Percentiles rank a stretch among this genome's conserved stretches.
phyloP scores from a whole-genome alignment of 2,888 invertebrate species.

The Drosophila kambysellisi region DNA sequence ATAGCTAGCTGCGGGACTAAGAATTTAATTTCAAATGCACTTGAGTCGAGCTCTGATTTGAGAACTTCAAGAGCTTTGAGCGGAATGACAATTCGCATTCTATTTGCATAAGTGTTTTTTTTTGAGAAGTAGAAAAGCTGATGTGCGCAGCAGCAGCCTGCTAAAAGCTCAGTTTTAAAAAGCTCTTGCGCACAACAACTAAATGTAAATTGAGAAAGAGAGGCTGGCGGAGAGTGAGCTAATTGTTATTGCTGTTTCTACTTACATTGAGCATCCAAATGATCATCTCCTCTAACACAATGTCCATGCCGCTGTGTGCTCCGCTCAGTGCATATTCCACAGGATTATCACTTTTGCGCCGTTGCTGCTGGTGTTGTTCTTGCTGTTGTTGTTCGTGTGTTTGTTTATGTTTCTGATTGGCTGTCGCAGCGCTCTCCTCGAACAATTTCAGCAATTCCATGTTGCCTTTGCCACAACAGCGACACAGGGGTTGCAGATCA shows the following conservation, averaged over 20 bases:
- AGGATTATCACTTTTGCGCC: conserved; percentile 65
- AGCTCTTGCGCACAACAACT: background rate
- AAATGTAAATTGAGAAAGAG: background rate
- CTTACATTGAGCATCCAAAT: conserved; percentile 72
- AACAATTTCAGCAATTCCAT: conserved; percentile 56
- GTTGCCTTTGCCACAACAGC: conserved; percentile 66
- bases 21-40: background rate
- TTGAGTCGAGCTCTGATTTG: background rate
- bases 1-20: background rate
- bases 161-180: conserved; percentile 19
- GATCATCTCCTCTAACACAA: conserved; percentile 68
- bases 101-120: background rate
- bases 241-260: conserved; percentile 20
- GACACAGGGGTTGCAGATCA: conserved; percentile 61
- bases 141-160: background rate
- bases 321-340: conserved; percentile 68
- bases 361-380: conserved; percentile 17
- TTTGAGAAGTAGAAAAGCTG: background rate
- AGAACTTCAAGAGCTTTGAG: background rate
- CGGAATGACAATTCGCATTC: background rate
- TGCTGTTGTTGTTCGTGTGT: background rate
- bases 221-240: background rate
- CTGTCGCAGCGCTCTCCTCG: conserved; percentile 35
- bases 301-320: conserved; percentile 64
- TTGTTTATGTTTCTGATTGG: conserved; percentile 12